These are phyloP conservation scores for Pipistrellus pipistrellus DNA, from an alignment of 2,797 vertebrate species.

Conservation along the genomic window DNA sequence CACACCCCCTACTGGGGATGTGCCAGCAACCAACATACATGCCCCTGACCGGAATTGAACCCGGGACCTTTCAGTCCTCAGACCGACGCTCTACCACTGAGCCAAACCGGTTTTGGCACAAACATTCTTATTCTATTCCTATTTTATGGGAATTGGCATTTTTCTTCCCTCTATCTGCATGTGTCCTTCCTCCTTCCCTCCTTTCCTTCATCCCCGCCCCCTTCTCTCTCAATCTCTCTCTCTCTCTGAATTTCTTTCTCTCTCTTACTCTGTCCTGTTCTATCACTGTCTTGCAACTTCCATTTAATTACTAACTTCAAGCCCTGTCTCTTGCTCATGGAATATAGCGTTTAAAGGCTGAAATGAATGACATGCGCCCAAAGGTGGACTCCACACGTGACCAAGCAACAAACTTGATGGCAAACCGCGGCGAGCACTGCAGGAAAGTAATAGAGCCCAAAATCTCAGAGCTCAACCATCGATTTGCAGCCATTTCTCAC, in stretches of 20 bases:
- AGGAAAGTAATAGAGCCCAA: constrained; percentile 94
- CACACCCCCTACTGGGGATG: too few species aligned
- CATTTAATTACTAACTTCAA: constrained; percentile 89
- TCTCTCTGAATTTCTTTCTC: constrained; percentile 29
- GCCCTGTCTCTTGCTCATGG: constrained; percentile 90
- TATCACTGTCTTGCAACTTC: constrained; percentile 58
- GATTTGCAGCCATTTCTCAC: constrained; percentile 92
- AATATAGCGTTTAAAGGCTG: constrained; percentile 94
- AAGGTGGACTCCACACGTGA: constrained; percentile 94
- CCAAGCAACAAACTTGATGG: constrained; percentile 94
- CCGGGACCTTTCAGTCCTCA: too few species aligned
- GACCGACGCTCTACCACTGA: too few species aligned
- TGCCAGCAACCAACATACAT: too few species aligned
- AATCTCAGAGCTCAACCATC: constrained; percentile 94
- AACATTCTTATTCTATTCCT: not conserved
- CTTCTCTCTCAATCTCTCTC: not conserved
- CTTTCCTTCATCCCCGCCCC: not conserved
- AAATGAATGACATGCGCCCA: constrained; percentile 93
- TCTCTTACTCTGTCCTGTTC: not conserved
- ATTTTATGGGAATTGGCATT: constrained; percentile 57
- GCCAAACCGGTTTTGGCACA: not conserved
- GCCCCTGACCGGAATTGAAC: too few species aligned
- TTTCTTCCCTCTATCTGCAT: constrained; percentile 69
- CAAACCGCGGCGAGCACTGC: constrained; percentile 95
- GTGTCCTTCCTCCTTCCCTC: not conserved